Base-by-base conservation (phyloP, 2,888 invertebrate species). In the Sisyra terminalis region DNA sequence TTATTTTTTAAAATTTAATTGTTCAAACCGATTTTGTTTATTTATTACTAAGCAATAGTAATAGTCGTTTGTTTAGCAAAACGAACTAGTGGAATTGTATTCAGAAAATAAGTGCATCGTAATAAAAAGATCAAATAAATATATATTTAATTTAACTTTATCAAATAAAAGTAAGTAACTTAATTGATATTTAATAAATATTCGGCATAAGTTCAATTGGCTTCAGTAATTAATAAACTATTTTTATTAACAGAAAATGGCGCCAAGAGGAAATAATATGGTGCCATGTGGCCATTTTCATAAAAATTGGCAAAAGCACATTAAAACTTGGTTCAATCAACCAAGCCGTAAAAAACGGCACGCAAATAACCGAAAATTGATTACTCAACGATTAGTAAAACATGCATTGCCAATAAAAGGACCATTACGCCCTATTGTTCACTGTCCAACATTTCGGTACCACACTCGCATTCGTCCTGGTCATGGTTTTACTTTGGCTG, bases 221-320 rank as follows among this genome's bases (percentile, higher is more conserved):
- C n/a, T n/a, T n/a, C n/a, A 24, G 24, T 24, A 24, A 24, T 24
- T 24, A 3, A 24, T 24, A 24, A 5, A 5, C 24, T 24, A 7
- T 24, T 5, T 24, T 24, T 24, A 24, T 24, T 5, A 24, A 24
- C 7, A 24, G 24, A 7, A 3, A 40, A 40, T 40, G 40, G 29
- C 40, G 6, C 40, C 40, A 14, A 16, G 16, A 7, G 40, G 40
- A 30, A 93, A 93, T 73, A 89, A 89, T 70, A 84, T 93, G 78
- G 83, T 96, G 61, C 92, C 94, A 44, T 92, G 93, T 78, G 89
- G 82, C 63, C 96, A 97, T 69, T 96, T 93, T 73, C 94, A 92
- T 65, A 97, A 97, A 70, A 87, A 94, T 70, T 97, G 96, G 96
- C 88, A 94, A 66, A 71, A 80, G 48, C 81, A 79, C 60, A 87